phyloP scores from a whole-genome alignment of 1,140 invertebrate species.

The Andricus grossulariae region DNA sequence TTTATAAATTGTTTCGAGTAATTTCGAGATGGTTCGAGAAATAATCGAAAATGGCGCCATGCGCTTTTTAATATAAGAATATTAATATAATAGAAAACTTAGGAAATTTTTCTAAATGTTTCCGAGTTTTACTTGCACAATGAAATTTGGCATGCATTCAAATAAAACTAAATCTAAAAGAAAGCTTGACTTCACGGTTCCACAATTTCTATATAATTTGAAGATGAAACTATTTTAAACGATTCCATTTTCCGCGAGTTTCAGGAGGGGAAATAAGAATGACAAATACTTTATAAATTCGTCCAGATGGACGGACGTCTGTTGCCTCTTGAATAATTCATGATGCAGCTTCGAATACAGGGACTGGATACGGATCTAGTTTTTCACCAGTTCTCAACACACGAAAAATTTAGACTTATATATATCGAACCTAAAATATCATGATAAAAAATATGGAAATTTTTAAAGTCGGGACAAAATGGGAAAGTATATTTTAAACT shows the following conservation, averaged over 20 bases:
- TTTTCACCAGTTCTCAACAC: constrained; percentile 4
- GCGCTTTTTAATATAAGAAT: no score
- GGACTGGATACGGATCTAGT: constrained; percentile 4
- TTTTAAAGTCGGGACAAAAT: not conserved
- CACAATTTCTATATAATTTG: not conserved
- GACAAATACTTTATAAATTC: constrained; percentile 11
- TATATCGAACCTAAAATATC: not conserved
- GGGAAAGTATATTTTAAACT: not conserved
- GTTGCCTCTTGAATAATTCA: constrained; percentile 18
- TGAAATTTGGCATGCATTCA: not conserved
- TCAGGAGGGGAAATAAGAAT: constrained; percentile 14
- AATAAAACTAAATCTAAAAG: not conserved
- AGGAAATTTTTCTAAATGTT: not conserved
- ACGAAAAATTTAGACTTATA: constrained; percentile 13
- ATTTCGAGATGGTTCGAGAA: no score
- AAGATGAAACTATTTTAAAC: constrained; percentile 1
- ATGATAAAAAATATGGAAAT: not conserved
- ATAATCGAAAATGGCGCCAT: no score
- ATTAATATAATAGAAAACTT: no score
- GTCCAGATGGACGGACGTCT: constrained; percentile 18
- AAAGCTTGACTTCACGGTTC: not conserved
- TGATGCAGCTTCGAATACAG: constrained; percentile 8
- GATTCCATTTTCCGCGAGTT: not conserved
- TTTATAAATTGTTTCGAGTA: no score
- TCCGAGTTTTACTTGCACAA: not conserved